Percentiles rank a stretch among this genome's conserved stretches.
Evolutionary conservation across 2,113 vertebrate species (phyloP).

Genomic region (Dermatemys mawii): DNA sequence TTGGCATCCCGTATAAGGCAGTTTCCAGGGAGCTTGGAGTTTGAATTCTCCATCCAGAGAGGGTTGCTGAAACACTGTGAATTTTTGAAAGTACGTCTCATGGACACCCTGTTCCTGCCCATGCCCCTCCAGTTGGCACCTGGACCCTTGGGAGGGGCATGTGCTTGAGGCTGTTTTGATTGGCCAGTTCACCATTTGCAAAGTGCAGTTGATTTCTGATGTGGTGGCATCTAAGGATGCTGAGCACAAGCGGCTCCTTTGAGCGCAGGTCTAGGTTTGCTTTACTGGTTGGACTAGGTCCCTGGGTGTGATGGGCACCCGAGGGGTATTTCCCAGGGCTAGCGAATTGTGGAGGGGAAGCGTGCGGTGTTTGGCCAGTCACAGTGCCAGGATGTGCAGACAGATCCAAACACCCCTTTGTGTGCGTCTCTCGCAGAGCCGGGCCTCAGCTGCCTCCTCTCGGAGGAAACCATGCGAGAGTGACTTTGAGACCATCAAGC

Average conservation of each 20-base stretch:
- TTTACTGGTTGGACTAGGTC: background rate
- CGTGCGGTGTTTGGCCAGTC: background rate
- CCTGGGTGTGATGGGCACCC: background rate
- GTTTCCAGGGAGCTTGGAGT: background rate
- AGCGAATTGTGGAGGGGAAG: too few relatives aligned
- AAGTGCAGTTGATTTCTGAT: background rate
- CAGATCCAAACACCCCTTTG: background rate
- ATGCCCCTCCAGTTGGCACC: too few relatives aligned
- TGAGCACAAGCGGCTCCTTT: background rate
- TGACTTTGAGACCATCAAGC: slow-evolving; percentile 96
- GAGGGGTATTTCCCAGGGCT: background rate
- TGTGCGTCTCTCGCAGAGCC: slow-evolving; percentile 70
- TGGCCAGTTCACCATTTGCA: background rate
- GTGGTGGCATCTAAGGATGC: background rate
- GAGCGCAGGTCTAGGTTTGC: background rate
- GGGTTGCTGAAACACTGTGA: background rate
- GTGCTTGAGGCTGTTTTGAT: background rate
- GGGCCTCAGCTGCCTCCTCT: slow-evolving; percentile 73
- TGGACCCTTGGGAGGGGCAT: background rate
- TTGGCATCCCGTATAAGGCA: background rate
- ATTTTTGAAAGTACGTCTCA: background rate
- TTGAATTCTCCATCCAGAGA: background rate
- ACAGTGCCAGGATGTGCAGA: accelerated
- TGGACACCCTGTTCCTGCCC: background rate
- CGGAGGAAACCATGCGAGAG: slow-evolving; percentile 92